Evolutionary conservation across 2,888 invertebrate species (phyloP).

Genomic region (Callyntrura sp.): DNA sequence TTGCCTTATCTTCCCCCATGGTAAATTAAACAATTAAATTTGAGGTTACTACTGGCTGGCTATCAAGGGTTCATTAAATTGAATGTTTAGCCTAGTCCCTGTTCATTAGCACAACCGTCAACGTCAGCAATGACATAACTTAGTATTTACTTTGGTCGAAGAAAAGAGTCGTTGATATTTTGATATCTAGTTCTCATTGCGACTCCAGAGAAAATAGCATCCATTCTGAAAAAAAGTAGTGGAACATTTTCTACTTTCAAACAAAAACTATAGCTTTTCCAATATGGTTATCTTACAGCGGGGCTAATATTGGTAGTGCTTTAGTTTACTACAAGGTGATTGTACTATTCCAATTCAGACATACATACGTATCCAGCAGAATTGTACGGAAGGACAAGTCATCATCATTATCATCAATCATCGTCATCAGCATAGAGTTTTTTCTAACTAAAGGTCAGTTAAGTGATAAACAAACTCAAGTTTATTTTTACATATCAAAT

Average conservation of each 20-base stretch:
- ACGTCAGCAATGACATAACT: not conserved
- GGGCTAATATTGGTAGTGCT: not conserved
- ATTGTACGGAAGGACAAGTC: not conserved
- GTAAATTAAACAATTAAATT: no score
- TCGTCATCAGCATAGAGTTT: no score
- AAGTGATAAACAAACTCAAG: no score
- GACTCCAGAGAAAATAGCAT: not conserved
- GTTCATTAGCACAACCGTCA: not conserved
- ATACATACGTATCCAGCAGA: not conserved
- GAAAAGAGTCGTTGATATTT: not conserved
- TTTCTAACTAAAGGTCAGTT: no score
- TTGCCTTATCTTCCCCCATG: no score
- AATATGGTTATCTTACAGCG: not conserved
- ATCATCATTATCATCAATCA: no score
- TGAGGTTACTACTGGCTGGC: not conserved
- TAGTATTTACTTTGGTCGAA: not conserved
- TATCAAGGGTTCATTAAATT: not conserved
- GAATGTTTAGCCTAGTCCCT: conserved; percentile 3
- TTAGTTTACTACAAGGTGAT: no score
- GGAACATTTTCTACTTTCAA: not conserved
- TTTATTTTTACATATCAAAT: no score
- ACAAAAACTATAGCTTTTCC: not conserved
- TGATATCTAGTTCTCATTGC: not conserved
- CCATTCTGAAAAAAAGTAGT: not conserved
- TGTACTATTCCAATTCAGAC: not conserved